A percentile compares a stretch with the other conserved stretches of the same genome.
phyloP scores from a whole-genome alignment of 2,797 vertebrate species.

The Acanthiza pusilla region DNA sequence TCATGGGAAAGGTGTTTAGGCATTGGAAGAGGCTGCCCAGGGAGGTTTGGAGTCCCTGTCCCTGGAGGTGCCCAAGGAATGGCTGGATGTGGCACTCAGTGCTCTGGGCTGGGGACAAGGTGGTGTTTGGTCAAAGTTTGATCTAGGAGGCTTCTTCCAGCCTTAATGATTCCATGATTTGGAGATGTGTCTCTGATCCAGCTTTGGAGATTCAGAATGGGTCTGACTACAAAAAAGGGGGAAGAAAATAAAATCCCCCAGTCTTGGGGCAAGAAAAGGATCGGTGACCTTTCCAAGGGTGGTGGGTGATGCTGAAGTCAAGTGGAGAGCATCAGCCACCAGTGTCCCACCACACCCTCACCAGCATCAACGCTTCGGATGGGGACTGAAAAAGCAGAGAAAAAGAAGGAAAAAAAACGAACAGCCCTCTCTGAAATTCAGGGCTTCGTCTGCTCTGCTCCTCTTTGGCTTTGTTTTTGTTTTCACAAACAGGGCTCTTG shows the following conservation, averaged over 20 bases:
- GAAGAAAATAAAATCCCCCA: fast-evolving
- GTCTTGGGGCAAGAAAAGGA: not conserved
- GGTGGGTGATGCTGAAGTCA: not conserved
- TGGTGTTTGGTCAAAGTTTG: not conserved
- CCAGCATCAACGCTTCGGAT: not conserved
- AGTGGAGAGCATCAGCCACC: not conserved
- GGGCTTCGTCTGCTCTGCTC: not conserved
- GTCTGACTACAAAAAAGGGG: not conserved
- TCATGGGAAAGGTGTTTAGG: not conserved
- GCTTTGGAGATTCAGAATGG: not conserved
- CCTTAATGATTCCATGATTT: not conserved
- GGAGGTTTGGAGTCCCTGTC: not conserved
- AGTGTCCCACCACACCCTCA: not conserved
- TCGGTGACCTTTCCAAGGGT: not conserved
- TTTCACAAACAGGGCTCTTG: constrained; percentile 39
- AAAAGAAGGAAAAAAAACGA: not conserved
- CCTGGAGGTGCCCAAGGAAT: not conserved
- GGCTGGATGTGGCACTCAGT: fast-evolving
- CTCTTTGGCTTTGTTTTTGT: constrained; percentile 46
- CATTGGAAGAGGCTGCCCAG: not conserved
- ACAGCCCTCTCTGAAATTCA: not conserved
- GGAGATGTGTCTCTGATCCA: not conserved
- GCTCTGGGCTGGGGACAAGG: not conserved
- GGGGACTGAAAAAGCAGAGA: not conserved
- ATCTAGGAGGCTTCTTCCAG: not conserved